phyloP scores from a whole-genome alignment of 2,113 vertebrate genomes.

The Gasterosteus nipponicus region DNA sequence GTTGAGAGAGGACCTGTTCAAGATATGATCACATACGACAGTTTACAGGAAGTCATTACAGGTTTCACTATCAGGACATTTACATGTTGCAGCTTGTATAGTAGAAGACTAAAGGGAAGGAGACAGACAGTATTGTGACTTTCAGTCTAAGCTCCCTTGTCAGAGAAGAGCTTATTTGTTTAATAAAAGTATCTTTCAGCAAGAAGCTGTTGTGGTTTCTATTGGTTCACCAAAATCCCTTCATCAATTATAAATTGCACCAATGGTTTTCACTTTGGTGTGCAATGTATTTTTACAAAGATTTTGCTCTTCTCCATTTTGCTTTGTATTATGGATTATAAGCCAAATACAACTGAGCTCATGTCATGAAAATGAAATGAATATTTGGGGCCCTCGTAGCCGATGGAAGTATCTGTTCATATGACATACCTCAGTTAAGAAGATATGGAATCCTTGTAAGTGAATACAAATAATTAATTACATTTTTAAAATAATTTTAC shows the following conservation, averaged over 20 bases:
- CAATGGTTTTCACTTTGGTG: slow-evolving; percentile 28
- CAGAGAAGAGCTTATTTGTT: slow-evolving; percentile 3
- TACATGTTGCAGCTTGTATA: not conserved
- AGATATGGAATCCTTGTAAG: not conserved
- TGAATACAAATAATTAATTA: not conserved
- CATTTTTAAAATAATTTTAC: too few relatives aligned
- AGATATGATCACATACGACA: not conserved
- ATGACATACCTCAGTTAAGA: not conserved
- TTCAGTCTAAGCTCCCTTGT: slow-evolving; percentile 1
- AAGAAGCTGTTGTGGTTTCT: not conserved
- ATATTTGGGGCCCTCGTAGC: not conserved
- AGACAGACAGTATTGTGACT: slow-evolving; percentile 19
- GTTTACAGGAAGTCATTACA: not conserved
- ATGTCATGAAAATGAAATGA: slow-evolving; percentile 15
- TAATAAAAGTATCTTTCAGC: slow-evolving; percentile 4
- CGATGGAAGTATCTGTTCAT: not conserved
- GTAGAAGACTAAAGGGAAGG: not conserved
- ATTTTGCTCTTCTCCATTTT: too few relatives aligned
- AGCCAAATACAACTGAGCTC: slow-evolving; percentile 9
- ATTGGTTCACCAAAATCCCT: slow-evolving; percentile 46
- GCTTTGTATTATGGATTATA: not conserved
- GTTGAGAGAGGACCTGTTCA: not conserved
- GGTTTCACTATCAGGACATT: not conserved
- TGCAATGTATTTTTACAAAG: not conserved
- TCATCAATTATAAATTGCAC: slow-evolving; percentile 50